Evolutionary conservation across 2,888 invertebrate genomes (phyloP).

Genomic region (Antheraea yamamai): DNA sequence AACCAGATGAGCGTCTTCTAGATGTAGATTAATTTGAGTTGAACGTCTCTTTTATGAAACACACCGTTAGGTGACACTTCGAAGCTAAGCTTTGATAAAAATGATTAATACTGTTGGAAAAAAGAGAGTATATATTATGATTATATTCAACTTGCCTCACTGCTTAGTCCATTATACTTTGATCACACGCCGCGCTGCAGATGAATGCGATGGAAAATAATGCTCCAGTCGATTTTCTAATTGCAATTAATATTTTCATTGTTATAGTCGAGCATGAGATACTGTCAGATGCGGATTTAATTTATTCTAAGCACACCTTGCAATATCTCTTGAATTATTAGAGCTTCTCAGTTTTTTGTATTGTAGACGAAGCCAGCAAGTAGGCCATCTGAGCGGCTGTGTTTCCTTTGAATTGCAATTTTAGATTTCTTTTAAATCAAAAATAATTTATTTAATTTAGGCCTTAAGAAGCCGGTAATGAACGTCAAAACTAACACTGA

Average conservation of each 20-base stretch:
- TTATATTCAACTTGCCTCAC: neutral
- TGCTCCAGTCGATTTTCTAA: slow-evolving; percentile 10
- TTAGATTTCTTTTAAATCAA: neutral
- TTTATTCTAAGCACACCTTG: neutral
- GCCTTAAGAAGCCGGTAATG: no score
- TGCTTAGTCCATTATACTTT: neutral
- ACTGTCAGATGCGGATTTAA: neutral
- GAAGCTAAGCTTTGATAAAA: neutral
- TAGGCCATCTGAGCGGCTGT: neutral
- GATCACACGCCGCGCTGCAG: slow-evolving; percentile 1
- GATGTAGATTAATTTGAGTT: neutral
- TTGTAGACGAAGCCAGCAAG: neutral
- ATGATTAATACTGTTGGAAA: neutral
- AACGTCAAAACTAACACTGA: no score
- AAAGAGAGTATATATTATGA: neutral
- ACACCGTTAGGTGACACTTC: neutral
- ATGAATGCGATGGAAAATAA: slow-evolving; percentile 5
- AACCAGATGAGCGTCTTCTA: neutral
- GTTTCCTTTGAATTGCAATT: neutral
- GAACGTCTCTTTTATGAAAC: neutral
- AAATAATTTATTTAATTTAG: no score
- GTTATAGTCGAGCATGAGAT: neutral
- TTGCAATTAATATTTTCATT: slow-evolving; percentile 7
- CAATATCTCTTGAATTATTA: neutral
- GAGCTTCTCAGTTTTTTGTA: neutral